Conservation (phyloP, 2,888 invertebrate species). For the Lacanobia oleracea region DNA sequence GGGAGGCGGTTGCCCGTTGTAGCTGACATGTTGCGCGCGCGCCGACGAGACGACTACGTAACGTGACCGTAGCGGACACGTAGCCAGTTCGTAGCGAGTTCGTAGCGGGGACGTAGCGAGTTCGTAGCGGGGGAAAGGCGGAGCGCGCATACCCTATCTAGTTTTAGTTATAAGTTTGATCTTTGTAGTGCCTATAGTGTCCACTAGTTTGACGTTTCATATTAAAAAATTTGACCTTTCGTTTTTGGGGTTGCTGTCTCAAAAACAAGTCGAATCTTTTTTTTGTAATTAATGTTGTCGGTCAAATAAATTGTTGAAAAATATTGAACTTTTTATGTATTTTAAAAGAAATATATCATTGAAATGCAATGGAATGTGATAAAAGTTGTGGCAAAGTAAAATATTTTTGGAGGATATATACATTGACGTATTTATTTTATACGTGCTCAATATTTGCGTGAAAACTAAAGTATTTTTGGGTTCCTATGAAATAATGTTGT, state of each 20-base stretch:
- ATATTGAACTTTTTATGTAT: not conserved
- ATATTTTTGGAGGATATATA: slow-evolving; percentile 62
- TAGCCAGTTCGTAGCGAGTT: slow-evolving; percentile 41
- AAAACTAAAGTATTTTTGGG: slow-evolving; percentile 47
- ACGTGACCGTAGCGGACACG: slow-evolving; percentile 48
- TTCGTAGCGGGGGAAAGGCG: slow-evolving; percentile 43
- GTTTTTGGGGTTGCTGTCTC: not conserved
- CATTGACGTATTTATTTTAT: slow-evolving; percentile 42
- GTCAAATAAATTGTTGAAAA: slow-evolving; percentile 1
- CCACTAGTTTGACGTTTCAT: slow-evolving; percentile 50
- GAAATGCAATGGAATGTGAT: slow-evolving; percentile 56
- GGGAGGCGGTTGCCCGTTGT: slow-evolving; percentile 88
- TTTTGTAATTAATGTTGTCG: not conserved
- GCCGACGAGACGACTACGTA: slow-evolving; percentile 65
- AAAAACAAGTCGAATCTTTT: not conserved
- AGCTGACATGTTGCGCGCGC: slow-evolving; percentile 89
- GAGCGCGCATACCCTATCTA: slow-evolving; percentile 56
- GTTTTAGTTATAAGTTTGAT: slow-evolving; percentile 39
- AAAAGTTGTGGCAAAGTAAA: slow-evolving; percentile 57
- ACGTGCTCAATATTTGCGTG: slow-evolving; percentile 58
- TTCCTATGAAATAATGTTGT: slow-evolving; percentile 43
- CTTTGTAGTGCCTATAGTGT: slow-evolving; percentile 55
- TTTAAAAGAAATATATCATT: slow-evolving; percentile 21
- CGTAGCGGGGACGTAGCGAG: slow-evolving; percentile 46
- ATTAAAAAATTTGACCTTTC: not conserved